Evolutionary conservation across 1,140 invertebrate species (phyloP).

Genomic region (Agrilus planipennis): DNA sequence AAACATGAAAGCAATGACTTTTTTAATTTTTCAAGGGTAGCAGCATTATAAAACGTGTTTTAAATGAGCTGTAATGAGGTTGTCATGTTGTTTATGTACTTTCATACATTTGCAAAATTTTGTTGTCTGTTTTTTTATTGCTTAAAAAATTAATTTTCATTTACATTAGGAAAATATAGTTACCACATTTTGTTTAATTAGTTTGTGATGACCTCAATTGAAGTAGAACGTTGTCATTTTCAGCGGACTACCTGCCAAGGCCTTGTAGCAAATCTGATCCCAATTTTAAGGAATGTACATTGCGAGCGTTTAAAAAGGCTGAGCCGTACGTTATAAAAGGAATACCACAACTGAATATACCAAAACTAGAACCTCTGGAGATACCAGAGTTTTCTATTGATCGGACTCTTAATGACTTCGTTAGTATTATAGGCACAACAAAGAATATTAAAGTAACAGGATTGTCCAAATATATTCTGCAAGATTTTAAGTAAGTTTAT

Average conservation of each 20-base stretch:
- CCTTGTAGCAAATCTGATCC: slow-evolving; percentile 47
- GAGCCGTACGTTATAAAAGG: slow-evolving; percentile 46
- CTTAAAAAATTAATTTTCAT: no score
- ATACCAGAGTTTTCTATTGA: slow-evolving; percentile 51
- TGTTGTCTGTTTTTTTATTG: no score
- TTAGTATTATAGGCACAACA: slow-evolving; percentile 52
- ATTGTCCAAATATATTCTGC: slow-evolving; percentile 45
- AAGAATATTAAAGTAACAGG: slow-evolving; percentile 52
- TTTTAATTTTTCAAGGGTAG: no score
- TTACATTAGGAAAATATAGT: no score
- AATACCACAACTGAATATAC: slow-evolving; percentile 50
- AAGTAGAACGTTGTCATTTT: no score
- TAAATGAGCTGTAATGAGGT: no score
- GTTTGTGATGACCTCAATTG: no score
- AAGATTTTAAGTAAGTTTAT: slow-evolving; percentile 46
- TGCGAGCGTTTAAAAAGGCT: slow-evolving; percentile 42
- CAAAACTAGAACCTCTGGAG: slow-evolving; percentile 48
- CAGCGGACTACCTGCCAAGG: slow-evolving; percentile 42
- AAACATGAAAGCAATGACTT: no score
- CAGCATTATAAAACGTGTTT: no score
- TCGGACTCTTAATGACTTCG: slow-evolving; percentile 44
- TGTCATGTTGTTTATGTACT: no score
- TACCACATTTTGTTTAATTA: no score
- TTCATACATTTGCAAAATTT: no score
- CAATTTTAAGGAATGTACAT: slow-evolving; percentile 45